These are phyloP conservation scores for Glyptemys insculpta DNA, from an alignment of 2,797 vertebrate species.

Conservation along the genomic window DNA sequence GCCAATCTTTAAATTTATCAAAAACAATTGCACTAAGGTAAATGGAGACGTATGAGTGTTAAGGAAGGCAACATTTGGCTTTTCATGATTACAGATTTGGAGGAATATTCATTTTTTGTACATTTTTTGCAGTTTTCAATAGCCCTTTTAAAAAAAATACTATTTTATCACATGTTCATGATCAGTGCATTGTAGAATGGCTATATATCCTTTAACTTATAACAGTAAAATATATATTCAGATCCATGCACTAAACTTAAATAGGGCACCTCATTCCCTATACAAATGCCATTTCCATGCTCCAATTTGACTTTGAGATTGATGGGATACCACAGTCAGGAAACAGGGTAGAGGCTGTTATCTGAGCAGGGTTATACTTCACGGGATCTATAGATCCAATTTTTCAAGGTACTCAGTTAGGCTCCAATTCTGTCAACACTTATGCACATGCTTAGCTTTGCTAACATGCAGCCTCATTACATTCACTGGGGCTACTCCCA, in stretches of 20 bases:
- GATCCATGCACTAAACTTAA: background rate
- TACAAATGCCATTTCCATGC: background rate
- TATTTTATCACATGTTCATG: background rate
- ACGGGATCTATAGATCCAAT: background rate
- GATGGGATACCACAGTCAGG: background rate
- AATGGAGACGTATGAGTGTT: rapidly evolving
- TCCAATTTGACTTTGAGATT: background rate
- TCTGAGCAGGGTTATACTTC: background rate
- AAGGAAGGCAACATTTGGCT: background rate
- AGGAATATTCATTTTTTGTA: background rate
- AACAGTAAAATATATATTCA: background rate
- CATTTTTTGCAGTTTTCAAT: background rate
- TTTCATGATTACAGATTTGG: background rate
- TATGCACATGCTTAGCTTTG: background rate
- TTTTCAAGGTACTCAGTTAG: background rate
- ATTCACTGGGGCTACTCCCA: background rate
- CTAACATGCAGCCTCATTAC: background rate
- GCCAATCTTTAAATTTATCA: background rate
- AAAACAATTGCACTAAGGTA: background rate
- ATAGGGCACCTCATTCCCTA: background rate
- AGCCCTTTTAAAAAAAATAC: background rate
- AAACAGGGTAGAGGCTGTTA: background rate
- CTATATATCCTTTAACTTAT: background rate
- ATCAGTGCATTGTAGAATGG: background rate
- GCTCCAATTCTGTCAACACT: background rate